Percentiles rank a stretch among this genome's conserved stretches.
These are phyloP conservation scores for Lordiphosa clarofinis DNA, from an alignment of 1,140 invertebrate genomes.

Conservation along the genomic window DNA sequence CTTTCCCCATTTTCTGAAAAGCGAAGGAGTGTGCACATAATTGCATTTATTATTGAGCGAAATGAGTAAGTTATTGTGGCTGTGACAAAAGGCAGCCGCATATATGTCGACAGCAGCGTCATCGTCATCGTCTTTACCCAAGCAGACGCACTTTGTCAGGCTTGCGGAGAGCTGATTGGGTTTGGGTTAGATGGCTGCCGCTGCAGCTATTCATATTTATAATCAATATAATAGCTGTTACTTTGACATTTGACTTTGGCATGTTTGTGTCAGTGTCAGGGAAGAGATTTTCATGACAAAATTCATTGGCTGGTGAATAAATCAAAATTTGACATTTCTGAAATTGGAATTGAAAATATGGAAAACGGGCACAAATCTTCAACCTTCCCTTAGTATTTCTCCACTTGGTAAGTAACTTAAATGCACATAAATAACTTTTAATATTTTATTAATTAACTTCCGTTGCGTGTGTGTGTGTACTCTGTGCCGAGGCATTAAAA, in stretches of 20 bases:
- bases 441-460: slow-evolving; percentile 78
- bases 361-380: too few relatives aligned
- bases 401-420: slow-evolving; percentile 64
- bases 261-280: slow-evolving; percentile 45
- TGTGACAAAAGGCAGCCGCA: slow-evolving; percentile 70
- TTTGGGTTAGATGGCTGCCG: slow-evolving; percentile 4
- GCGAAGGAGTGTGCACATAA: slow-evolving; percentile 49
- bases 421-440: slow-evolving; percentile 77
- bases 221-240: slow-evolving; percentile 68
- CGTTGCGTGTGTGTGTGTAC: slow-evolving; percentile 31
- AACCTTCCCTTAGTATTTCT: slow-evolving; percentile 5
- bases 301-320: slow-evolving; percentile 13
- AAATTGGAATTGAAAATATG: too few relatives aligned
- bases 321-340: not conserved
- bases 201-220: slow-evolving; percentile 54
- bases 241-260: slow-evolving; percentile 64
- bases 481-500: slow-evolving; percentile 52
- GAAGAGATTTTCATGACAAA: slow-evolving; percentile 9
- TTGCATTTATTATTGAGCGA: slow-evolving; percentile 78
- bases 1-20: slow-evolving; percentile 1
- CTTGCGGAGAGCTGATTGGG: slow-evolving; percentile 17
- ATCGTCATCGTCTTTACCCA: slow-evolving; percentile 10
- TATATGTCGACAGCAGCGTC: slow-evolving; percentile 50
- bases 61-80: slow-evolving; percentile 77
- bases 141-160: slow-evolving; percentile 51